phyloP scores from a whole-genome alignment of 2,113 vertebrate genomes.

The Butorides virescens region DNA sequence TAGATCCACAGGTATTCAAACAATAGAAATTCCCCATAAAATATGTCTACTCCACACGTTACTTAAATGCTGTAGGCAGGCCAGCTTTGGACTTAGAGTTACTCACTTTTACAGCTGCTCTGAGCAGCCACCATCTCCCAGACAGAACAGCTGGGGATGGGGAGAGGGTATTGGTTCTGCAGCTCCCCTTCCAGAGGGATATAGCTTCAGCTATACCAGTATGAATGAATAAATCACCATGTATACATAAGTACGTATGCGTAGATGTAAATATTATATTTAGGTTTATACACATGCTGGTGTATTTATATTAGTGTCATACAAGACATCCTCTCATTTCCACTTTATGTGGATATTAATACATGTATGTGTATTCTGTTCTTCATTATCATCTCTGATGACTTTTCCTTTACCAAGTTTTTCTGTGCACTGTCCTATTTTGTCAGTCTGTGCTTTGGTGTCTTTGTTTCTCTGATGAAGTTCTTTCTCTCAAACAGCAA shows the following conservation, averaged over 20 bases:
- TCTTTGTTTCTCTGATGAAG: conserved; percentile 85
- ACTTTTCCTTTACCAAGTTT: conserved; percentile 73
- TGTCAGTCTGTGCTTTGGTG: conserved; percentile 71
- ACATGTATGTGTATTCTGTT: conserved; percentile 53
- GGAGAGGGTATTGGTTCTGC: neutral
- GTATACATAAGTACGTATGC: neutral
- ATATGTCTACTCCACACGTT: neutral
- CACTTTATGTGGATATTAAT: neutral
- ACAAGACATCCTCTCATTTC: neutral
- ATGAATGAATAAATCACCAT: neutral
- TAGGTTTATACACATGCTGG: neutral
- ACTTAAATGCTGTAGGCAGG: neutral
- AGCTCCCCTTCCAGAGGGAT: neutral
- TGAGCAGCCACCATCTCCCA: neutral
- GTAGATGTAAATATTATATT: neutral
- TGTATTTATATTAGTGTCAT: neutral
- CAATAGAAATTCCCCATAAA: neutral
- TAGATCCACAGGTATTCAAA: neutral
- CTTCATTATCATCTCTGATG: conserved; percentile 67
- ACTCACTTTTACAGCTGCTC: neutral
- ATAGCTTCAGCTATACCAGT: neutral
- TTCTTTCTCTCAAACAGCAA: conserved; percentile 84
- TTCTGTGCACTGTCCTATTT: conserved; percentile 75
- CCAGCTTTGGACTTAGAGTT: neutral
- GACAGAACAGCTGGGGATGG: neutral